Conservation (phyloP, 1,140 invertebrate genomes). For the Saxidomus purpurata region DNA sequence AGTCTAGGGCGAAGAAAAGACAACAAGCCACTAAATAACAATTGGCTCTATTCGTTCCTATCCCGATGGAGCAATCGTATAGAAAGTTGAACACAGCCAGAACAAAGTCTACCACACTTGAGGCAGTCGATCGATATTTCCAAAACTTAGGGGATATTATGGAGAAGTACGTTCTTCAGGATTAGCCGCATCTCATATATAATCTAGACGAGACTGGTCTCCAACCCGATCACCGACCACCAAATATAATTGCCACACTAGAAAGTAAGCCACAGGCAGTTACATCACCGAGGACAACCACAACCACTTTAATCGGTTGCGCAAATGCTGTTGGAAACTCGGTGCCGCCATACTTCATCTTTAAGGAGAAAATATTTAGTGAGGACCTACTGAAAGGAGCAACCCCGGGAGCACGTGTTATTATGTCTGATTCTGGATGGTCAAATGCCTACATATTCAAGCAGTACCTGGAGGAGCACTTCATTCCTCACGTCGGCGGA, state of each 20-base stretch:
- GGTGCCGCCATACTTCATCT: constrained; percentile 37
- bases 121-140: no score
- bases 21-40: no score
- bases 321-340: constrained; percentile 8
- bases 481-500: no score
- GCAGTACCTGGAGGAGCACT: constrained; percentile 34
- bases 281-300: no score
- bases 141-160: no score
- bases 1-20: no score
- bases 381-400: not conserved
- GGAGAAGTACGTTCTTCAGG: no score
- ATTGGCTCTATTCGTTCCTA: not conserved
- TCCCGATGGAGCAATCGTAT: not conserved
- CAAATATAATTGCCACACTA: no score
- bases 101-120: no score
- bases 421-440: constrained; percentile 44
- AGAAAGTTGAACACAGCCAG: not conserved
- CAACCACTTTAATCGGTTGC: no score
- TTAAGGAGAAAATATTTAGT: constrained; percentile 33
- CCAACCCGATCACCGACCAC: no score
- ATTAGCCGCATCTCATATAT: constrained; percentile 13
- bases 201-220: constrained; percentile 14
- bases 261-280: no score
- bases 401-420: not conserved
- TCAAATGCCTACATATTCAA: constrained; percentile 45